Conservation (phyloP, 2,888 invertebrate species). For the Drosophila neonasuta region DNA sequence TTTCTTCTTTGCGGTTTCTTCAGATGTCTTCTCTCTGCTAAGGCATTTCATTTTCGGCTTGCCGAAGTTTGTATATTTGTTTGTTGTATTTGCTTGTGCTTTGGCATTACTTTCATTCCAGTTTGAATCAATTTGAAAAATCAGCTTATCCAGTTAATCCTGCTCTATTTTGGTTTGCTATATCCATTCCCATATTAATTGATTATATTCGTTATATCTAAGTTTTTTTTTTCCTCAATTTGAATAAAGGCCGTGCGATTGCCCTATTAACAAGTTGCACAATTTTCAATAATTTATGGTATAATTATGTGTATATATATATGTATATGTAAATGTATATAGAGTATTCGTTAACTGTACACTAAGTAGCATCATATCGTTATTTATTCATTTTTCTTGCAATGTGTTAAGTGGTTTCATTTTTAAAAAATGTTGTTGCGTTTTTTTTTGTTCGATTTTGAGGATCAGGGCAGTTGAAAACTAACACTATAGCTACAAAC, state of each 20-base stretch:
- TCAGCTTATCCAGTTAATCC: conserved; percentile 1
- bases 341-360: conserved; percentile 14
- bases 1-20: not conserved
- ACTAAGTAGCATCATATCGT: not conserved
- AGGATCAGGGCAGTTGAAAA: conserved; percentile 28
- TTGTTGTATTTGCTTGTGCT: conserved; percentile 38
- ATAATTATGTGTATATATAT: conserved; percentile 8
- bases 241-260: conserved; percentile 30
- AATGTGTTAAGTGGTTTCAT: not conserved
- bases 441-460: not conserved
- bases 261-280: conserved; percentile 35
- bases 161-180: conserved; percentile 1
- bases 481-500: conserved; percentile 37
- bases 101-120: conserved; percentile 33
- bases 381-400: not conserved
- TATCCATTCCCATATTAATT: conserved; percentile 6
- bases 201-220: conserved; percentile 16
- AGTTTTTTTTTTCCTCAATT: not conserved
- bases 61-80: conserved; percentile 3
- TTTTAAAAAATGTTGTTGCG: conserved; percentile 9
- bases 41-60: not conserved
- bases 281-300: conserved; percentile 19
- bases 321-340: conserved; percentile 1
- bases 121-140: not conserved
- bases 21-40: not conserved